These are phyloP conservation scores for Synergus laeviventris DNA, from an alignment of 2,888 invertebrate genomes.

Conservation along the genomic window DNA sequence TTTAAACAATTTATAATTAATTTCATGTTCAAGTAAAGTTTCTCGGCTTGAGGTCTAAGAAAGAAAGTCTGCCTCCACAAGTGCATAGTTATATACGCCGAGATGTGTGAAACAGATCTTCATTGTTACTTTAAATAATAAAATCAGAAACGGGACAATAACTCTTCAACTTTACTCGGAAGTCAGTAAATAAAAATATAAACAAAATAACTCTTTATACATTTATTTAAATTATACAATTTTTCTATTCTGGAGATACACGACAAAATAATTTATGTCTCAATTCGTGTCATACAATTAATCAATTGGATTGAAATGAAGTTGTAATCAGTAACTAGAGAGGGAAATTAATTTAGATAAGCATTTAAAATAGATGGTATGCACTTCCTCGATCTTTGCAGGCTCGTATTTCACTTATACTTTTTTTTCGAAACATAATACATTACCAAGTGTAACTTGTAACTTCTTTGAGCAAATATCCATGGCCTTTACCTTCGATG, in stretches of 20 bases:
- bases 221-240: not conserved
- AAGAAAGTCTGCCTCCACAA: not conserved
- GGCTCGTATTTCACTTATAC: too few species aligned
- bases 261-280: not conserved
- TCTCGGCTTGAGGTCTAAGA: slow-evolving; percentile 10
- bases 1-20: too few species aligned
- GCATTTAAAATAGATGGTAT: too few species aligned
- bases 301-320: not conserved
- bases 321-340: too few species aligned
- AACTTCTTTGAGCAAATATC: slow-evolving; percentile 2
- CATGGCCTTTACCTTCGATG: not conserved
- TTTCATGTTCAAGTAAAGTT: too few species aligned
- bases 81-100: not conserved
- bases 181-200: not conserved
- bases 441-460: too few species aligned
- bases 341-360: too few species aligned
- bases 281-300: not conserved
- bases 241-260: not conserved
- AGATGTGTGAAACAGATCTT: not conserved
- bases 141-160: not conserved
- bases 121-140: not conserved
- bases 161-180: not conserved
- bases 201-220: not conserved
- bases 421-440: too few species aligned
- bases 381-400: too few species aligned